Conservation (phyloP, 2,797 vertebrate genomes). For the Gymnoscopelus braueri region DNA sequence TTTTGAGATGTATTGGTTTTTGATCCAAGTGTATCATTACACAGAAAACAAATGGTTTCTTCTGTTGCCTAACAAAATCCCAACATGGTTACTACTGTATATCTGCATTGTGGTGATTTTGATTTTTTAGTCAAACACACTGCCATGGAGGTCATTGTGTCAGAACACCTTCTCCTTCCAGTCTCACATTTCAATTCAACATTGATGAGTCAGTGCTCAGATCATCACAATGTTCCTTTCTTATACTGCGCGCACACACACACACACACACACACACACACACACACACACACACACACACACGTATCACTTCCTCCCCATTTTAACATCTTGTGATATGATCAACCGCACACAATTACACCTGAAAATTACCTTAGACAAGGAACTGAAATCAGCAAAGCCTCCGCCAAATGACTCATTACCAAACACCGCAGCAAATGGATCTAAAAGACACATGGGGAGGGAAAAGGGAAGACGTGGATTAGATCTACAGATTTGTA, state of each 20-base stretch:
- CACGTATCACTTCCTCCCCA: neutral
- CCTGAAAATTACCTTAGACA: slow-evolving; percentile 87
- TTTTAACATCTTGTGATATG: neutral
- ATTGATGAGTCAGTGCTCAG: slow-evolving; percentile 3
- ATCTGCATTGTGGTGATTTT: slow-evolving; percentile 2
- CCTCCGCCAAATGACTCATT: slow-evolving; percentile 91
- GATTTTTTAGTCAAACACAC: neutral
- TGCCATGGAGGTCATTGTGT: neutral
- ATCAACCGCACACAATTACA: neutral
- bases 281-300: too few relatives aligned
- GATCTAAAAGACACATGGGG: slow-evolving; percentile 83
- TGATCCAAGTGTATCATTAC: too few relatives aligned
- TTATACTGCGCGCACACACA: neutral
- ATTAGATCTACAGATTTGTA: neutral
- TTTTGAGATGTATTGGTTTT: neutral
- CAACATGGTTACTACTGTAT: slow-evolving; percentile 10
- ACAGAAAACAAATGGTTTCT: slow-evolving; percentile 1
- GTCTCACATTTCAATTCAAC: neutral
- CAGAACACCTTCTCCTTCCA: neutral
- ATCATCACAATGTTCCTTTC: neutral
- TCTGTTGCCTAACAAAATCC: slow-evolving; percentile 17
- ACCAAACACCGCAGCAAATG: slow-evolving; percentile 94
- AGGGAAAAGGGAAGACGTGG: neutral
- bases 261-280: neutral
- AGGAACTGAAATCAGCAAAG: slow-evolving; percentile 94